Percentiles rank a stretch among this genome's conserved stretches.
Evolutionary conservation across 1,140 invertebrate genomes (phyloP).

Genomic region (Drosophila yakuba): DNA sequence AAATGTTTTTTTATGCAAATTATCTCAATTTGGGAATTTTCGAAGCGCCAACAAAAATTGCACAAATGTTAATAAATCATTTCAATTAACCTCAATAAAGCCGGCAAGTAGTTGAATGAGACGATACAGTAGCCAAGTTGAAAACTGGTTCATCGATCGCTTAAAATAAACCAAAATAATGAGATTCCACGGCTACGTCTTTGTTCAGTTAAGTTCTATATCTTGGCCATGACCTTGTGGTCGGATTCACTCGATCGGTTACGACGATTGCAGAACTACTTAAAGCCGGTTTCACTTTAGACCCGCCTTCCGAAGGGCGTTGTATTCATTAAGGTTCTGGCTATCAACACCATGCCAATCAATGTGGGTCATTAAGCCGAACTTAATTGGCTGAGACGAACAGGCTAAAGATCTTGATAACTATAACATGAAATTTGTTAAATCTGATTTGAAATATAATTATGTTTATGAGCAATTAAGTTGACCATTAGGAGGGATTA

Average conservation of each 20-base stretch:
- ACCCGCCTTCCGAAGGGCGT: constrained; percentile 51
- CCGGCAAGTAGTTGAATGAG: constrained; percentile 8
- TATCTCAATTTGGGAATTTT: constrained; percentile 44
- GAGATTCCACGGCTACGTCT: background rate
- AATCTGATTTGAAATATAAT: constrained; percentile 36
- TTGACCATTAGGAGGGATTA: constrained; percentile 54
- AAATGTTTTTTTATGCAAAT: constrained; percentile 71
- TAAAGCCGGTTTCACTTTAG: constrained; percentile 29
- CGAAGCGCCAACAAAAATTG: constrained; percentile 51
- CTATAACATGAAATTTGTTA: constrained; percentile 41
- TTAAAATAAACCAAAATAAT: background rate
- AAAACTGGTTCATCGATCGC: constrained; percentile 22
- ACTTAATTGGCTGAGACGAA: constrained; percentile 41
- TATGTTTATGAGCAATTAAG: constrained; percentile 18
- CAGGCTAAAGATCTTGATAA: constrained; percentile 29
- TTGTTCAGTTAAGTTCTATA: constrained; percentile 10
- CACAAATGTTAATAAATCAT: constrained; percentile 61
- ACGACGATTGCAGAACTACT: constrained; percentile 41
- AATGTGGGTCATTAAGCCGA: constrained; percentile 51
- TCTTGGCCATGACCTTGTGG: constrained; percentile 21
- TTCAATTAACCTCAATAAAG: constrained; percentile 73
- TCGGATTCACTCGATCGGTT: constrained; percentile 11
- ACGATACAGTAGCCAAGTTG: constrained; percentile 11
- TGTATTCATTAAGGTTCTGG: constrained; percentile 58
- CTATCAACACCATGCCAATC: constrained; percentile 12